A percentile compares a stretch with the other conserved stretches of the same genome.
These are phyloP conservation scores for Periphyllus acericola DNA, from an alignment of 2,888 invertebrate genomes.

Conservation along the genomic window DNA sequence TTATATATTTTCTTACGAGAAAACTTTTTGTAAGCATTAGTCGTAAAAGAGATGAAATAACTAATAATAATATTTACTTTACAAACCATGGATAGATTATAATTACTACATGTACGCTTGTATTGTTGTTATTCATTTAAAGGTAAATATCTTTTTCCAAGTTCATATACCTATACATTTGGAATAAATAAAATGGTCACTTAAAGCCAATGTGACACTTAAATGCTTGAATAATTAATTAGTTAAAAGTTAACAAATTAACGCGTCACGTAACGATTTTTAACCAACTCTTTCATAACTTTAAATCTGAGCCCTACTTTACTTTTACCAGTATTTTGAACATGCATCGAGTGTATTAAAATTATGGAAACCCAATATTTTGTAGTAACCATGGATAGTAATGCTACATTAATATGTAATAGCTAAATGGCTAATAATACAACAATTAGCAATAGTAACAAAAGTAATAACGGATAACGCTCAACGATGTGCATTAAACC, in stretches of 20 bases:
- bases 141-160: conserved; percentile 5
- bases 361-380: no score
- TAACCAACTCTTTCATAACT: neutral
- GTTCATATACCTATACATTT: neutral
- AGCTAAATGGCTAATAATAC: neutral
- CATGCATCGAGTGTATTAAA: neutral
- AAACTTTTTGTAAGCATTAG: neutral
- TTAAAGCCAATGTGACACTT: neutral
- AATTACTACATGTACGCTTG: neutral
- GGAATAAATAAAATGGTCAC: no score
- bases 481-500: neutral
- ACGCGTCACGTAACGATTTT: neutral
- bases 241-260: neutral
- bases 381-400: neutral
- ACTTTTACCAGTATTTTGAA: neutral
- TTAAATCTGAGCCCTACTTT: neutral
- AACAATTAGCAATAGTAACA: neutral
- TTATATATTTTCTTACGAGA: neutral
- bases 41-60: no score
- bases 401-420: neutral
- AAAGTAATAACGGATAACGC: neutral
- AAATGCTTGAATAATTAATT: neutral
- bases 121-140: conserved; percentile 30
- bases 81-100: conserved; percentile 5
- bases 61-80: conserved; percentile 10